phyloP scores from a whole-genome alignment of 2,797 vertebrate genomes.

The Cottoperca gobio region DNA sequence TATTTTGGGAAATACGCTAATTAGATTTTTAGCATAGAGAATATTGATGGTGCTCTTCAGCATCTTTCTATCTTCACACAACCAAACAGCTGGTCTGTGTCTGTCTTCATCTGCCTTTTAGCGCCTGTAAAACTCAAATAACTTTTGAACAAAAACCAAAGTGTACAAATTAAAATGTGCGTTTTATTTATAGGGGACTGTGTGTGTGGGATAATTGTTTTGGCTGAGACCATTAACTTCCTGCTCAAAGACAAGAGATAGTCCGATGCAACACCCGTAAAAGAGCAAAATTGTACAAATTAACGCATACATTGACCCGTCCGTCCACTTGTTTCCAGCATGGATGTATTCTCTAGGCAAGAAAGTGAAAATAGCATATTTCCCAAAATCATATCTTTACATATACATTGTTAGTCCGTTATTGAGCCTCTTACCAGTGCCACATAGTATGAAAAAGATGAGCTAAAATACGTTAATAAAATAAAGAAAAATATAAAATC shows the following conservation, averaged over 20 bases:
- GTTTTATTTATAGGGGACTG: no score
- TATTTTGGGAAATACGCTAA: background rate
- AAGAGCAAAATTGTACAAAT: background rate
- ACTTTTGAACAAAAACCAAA: background rate
- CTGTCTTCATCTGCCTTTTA: background rate
- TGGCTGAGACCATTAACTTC: background rate
- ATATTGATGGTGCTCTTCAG: background rate
- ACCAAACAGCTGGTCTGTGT: background rate
- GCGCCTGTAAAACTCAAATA: background rate
- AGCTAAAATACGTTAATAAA: background rate
- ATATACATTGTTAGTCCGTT: background rate
- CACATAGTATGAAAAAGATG: background rate
- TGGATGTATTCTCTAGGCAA: background rate
- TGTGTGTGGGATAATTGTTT: background rate
- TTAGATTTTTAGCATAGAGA: constrained; percentile 1
- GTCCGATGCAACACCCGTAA: background rate
- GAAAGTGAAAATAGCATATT: background rate
- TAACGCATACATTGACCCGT: background rate
- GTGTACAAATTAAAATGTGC: background rate
- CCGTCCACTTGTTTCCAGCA: background rate
- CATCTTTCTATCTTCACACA: background rate
- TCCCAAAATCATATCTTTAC: background rate
- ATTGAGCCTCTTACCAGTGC: background rate
- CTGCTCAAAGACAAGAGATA: background rate
- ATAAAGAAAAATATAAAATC: background rate